Conservation (phyloP, 2,888 invertebrate genomes). For the Erebia ligea region DNA sequence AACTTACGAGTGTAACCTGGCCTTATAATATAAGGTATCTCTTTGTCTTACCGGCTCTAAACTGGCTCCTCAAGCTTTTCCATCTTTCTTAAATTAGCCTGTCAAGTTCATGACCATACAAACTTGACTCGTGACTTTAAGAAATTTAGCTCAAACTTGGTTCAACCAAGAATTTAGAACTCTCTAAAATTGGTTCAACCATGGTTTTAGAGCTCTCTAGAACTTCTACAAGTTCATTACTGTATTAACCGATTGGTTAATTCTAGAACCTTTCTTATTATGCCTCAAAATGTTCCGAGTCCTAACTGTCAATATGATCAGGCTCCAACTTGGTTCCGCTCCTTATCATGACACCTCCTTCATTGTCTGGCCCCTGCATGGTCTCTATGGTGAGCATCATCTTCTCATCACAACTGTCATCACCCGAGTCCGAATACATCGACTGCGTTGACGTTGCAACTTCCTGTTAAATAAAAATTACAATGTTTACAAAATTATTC, state of each 20-base stretch:
- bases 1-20: too few relatives aligned
- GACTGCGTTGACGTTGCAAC: conserved; percentile 89
- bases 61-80: neutral
- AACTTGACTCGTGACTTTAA: neutral
- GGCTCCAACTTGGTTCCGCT: conserved; percentile 65
- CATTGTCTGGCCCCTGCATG: conserved; percentile 83
- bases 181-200: too few relatives aligned
- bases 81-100: neutral
- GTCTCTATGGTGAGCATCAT: conserved; percentile 89
- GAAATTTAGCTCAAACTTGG: too few relatives aligned
- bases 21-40: too few relatives aligned
- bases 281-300: conserved; percentile 17
- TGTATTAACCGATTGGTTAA: too few relatives aligned
- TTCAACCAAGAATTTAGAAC: too few relatives aligned
- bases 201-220: too few relatives aligned
- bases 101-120: neutral
- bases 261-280: neutral
- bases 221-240: too few relatives aligned
- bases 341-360: conserved; percentile 68
- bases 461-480: conserved; percentile 70
- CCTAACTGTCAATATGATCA: conserved; percentile 68
- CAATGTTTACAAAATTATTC: neutral
- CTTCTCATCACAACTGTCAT: conserved; percentile 88
- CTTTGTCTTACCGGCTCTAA: too few relatives aligned
- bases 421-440: conserved; percentile 87